phyloP scores from a whole-genome alignment of 2,888 invertebrate genomes.

The Drosophila neotestacea region DNA sequence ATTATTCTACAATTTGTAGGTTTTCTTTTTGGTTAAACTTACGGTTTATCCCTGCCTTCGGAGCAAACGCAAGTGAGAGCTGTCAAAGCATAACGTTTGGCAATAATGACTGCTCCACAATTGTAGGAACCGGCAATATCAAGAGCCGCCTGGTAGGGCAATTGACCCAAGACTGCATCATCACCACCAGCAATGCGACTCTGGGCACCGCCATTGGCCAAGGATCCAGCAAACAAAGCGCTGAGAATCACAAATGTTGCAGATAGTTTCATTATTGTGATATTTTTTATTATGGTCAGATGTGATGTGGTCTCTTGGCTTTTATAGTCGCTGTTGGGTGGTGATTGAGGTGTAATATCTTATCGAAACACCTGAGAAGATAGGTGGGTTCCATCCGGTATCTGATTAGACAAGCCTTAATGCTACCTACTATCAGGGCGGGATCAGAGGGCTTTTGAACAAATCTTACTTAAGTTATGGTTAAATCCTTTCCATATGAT shows the following conservation, averaged over 20 bases:
- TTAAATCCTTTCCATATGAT: too few relatives aligned
- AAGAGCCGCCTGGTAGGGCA: constrained; percentile 84
- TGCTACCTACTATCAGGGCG: too few relatives aligned
- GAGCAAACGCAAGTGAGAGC: constrained; percentile 82
- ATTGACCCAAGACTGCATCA: constrained; percentile 79
- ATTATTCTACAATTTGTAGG: neutral
- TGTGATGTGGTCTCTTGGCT: constrained; percentile 17
- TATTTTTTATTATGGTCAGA: constrained; percentile 8
- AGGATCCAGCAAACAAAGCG: constrained; percentile 24
- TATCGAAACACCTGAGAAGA: constrained; percentile 33
- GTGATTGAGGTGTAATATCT: constrained; percentile 43
- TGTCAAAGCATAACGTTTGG: constrained; percentile 79
- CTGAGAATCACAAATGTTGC: constrained; percentile 35
- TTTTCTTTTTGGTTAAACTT: constrained; percentile 33
- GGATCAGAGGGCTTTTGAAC: too few relatives aligned
- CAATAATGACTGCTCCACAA: constrained; percentile 82
- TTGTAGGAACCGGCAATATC: constrained; percentile 63
- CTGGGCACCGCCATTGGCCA: constrained; percentile 50
- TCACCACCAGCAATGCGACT: constrained; percentile 82
- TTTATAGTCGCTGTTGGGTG: constrained; percentile 47
- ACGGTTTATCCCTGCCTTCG: constrained; percentile 68
- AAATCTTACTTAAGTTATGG: too few relatives aligned
- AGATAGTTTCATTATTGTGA: constrained; percentile 35
- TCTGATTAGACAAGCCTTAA: constrained; percentile 50
- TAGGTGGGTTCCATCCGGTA: constrained; percentile 29